A percentile compares a stretch with the other conserved stretches of the same genome.
Evolutionary conservation across 1,140 invertebrate genomes (phyloP).

Genomic region (Homalodisca vitripennis): DNA sequence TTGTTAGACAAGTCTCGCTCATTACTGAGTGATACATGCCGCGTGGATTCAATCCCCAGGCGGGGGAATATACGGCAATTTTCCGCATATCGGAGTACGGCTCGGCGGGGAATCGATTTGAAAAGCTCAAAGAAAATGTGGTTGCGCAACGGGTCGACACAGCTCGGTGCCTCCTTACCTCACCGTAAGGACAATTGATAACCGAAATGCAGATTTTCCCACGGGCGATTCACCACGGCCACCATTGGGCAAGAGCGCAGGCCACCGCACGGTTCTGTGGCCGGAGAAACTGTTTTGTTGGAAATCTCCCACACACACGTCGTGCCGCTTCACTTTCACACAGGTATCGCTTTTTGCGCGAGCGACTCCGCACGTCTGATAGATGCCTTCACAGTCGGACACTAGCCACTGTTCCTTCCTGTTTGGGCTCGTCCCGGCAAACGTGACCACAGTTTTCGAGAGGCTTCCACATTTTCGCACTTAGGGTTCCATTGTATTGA

Average conservation of each 20-base stretch:
- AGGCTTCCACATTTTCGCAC: too few relatives aligned
- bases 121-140: constrained; percentile 17
- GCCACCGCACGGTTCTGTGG: too few relatives aligned
- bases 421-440: too few relatives aligned
- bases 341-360: not conserved
- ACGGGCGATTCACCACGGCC: constrained; percentile 1
- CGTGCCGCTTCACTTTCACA: constrained; percentile 19
- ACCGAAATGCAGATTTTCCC: constrained; percentile 23
- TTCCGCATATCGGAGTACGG: constrained; percentile 10
- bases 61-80: not conserved
- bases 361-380: not conserved
- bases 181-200: constrained; percentile 24
- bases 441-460: too few relatives aligned
- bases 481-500: too few relatives aligned
- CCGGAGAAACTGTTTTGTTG: not conserved
- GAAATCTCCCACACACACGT: constrained; percentile 18
- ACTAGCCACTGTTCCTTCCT: too few relatives aligned
- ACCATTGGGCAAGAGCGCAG: not conserved
- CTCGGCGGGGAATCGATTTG: constrained; percentile 15
- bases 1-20: not conserved
- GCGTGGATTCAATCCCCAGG: not conserved
- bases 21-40: not conserved
- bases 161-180: constrained; percentile 3
- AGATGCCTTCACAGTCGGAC: constrained; percentile 15
- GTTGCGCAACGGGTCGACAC: constrained; percentile 21